Conservation (phyloP, 2,113 vertebrate species). For the Alexandromys fortis region DNA sequence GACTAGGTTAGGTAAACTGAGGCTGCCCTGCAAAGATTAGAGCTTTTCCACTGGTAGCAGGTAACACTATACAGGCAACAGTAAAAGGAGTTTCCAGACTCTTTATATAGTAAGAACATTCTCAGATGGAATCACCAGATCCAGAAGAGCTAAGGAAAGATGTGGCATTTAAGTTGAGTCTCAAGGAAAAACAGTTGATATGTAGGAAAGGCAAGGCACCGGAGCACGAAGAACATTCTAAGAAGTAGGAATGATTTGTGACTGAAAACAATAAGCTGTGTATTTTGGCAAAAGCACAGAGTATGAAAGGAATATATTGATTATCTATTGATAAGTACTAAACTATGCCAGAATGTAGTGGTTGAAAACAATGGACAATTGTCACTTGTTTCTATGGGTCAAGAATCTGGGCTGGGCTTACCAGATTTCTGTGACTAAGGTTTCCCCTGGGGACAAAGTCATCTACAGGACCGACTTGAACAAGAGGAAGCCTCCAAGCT, state of each 20-base stretch:
- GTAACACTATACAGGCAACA: neutral
- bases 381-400: neutral
- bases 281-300: conserved; percentile 1
- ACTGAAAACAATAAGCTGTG: neutral
- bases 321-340: neutral
- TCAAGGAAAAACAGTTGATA: neutral
- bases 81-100: conserved; percentile 25
- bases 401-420: neutral
- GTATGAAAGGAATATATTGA: neutral
- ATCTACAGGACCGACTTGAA: neutral
- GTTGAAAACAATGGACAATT: conserved; percentile 16
- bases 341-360: neutral
- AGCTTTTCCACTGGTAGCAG: neutral
- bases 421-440: neutral
- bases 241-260: neutral
- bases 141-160: neutral
- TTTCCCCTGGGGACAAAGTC: neutral
- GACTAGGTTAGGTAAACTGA: neutral
- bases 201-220: neutral
- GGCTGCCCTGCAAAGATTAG: neutral
- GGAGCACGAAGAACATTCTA: neutral
- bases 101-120: neutral
- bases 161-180: neutral
- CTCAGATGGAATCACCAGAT: neutral
- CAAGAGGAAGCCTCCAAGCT: neutral